Evolutionary conservation across 2,797 vertebrate genomes (phyloP).

Genomic region (Numenius phaeopus): DNA sequence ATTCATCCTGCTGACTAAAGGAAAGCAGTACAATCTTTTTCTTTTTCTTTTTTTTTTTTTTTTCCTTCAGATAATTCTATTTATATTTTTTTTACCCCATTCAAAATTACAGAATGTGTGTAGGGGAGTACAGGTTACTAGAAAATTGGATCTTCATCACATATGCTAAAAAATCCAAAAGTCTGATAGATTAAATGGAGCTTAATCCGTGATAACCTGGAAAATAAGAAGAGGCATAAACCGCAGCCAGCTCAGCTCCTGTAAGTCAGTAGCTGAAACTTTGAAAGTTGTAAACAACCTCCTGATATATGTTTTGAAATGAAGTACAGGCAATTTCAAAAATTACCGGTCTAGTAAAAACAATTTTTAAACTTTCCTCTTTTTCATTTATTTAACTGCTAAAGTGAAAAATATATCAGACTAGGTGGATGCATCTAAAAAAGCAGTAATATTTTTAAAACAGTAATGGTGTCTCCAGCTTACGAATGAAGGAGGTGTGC

Average conservation of each 20-base stretch:
- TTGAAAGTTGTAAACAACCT: background rate
- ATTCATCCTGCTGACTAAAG: constrained; percentile 11
- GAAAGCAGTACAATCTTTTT: background rate
- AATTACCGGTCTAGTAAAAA: background rate
- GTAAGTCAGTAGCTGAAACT: background rate
- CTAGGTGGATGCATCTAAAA: background rate
- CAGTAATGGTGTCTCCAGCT: fast-evolving
- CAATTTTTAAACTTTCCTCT: fast-evolving
- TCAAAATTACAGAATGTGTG: background rate
- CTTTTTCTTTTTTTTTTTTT: background rate
- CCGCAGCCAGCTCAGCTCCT: background rate
- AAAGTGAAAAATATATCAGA: background rate
- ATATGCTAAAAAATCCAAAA: background rate
- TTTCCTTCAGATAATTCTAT: background rate
- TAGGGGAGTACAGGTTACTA: background rate
- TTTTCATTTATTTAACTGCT: background rate
- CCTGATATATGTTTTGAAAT: background rate
- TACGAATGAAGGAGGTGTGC: background rate
- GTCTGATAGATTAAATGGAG: background rate
- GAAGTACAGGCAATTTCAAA: background rate
- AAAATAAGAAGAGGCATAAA: background rate
- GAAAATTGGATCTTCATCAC: background rate
- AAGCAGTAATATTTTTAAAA: background rate
- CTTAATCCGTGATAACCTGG: background rate
- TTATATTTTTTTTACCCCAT: background rate